Evolutionary conservation across 2,888 invertebrate genomes (phyloP), one percentile per base, ranked within the genome.

Genomic region (Cyrtodaria siliqua): DNA sequence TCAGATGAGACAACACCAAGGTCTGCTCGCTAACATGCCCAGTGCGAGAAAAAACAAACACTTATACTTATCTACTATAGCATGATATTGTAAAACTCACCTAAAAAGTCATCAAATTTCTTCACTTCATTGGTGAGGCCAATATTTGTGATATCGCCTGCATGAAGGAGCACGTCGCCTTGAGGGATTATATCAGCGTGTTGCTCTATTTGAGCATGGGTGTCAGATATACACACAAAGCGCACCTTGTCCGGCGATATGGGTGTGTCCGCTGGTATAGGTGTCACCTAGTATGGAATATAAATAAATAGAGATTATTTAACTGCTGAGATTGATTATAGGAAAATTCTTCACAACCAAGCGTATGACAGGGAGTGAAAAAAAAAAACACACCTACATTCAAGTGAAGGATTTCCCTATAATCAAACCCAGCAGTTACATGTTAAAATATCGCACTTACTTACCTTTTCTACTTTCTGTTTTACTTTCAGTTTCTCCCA

Each of bases 221-320:
- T 97, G 89, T 97, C 97, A 76, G 96, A 96, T 95, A 97, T 96
- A 90, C 97, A 97, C 2, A 97, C 97, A 85, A 97, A 95, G 59
- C 96, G 94, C 2, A 96, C 92, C 18, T 88, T 80, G 64, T 89
- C 85, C 1, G 73, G 72, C 68, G 68, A 84, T 29, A 90, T 72
- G 14, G 88, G 86, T 0, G 84, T 87, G n/a, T 66, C 52, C 0
- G 83, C 81, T 9, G 82, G 70, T 8, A 89, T 26, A 20, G 85
- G 87, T 0, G 40, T 33, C 26, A 88, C 86, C 71, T 69, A 33
- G 6, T 8, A 33, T 33, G 33, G 4, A 33, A 33, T 8, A 8
- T 12, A 33, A 12, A 8, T 33, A 33, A 33, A 8, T 12, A 33
- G 33, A 33, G 4, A 12, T 4, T 33, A 33, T 8, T 12, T 33